Conservation (phyloP, 2,888 invertebrate species). For the Isoperla grammatica region DNA sequence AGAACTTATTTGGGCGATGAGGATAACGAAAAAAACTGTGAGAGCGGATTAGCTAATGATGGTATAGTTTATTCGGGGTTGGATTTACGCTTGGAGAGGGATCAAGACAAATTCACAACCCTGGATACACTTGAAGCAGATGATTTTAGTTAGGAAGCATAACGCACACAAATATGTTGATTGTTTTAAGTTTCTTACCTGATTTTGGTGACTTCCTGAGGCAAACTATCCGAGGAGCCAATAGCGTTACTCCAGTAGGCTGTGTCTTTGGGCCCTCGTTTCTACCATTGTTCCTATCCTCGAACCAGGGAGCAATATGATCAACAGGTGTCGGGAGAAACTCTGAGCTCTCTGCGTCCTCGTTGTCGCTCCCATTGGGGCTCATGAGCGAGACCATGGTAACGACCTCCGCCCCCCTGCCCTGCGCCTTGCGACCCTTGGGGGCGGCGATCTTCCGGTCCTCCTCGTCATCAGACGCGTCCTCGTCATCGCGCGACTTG, state of each 20-base stretch:
- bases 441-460: constrained; percentile 17
- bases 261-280: not conserved
- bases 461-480: constrained; percentile 28
- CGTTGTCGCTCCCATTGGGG: constrained; percentile 55
- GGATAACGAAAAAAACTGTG: no score
- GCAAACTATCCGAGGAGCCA: constrained; percentile 14
- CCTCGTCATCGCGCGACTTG: constrained; percentile 27
- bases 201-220: constrained; percentile 23
- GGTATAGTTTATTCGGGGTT: no score
- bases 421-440: constrained; percentile 34
- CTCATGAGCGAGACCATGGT: constrained; percentile 64
- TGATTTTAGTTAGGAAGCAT: no score
- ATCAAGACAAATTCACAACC: no score
- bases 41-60: no score
- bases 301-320: not conserved
- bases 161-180: no score
- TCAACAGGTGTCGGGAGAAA: not conserved
- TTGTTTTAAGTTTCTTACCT: no score
- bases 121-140: no score
- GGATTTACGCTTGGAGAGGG: no score
- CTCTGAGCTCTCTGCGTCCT: not conserved
- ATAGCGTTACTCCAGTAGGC: not conserved
- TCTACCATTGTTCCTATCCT: not conserved
- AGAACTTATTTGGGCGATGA: no score
- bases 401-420: constrained; percentile 46